Conservation (phyloP, 2,888 invertebrate species). For the Cenopis cana region DNA sequence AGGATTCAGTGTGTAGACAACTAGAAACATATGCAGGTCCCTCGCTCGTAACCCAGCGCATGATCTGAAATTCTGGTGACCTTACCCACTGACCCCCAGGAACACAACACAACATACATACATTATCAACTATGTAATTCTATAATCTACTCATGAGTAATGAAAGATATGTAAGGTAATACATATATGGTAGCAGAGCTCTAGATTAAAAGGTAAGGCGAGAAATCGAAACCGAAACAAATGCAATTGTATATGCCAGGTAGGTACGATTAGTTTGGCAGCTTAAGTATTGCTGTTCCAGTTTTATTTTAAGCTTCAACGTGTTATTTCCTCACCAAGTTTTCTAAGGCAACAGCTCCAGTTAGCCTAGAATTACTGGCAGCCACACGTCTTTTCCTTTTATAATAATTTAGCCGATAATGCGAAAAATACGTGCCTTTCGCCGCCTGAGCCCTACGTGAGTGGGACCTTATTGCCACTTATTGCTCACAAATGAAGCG, state of each 20-base stretch:
- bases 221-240: not conserved
- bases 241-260: not conserved
- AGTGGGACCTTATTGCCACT: conserved; percentile 74
- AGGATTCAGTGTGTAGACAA: too few species aligned
- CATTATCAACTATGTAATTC: not conserved
- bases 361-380: conserved; percentile 62
- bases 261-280: not conserved
- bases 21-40: too few species aligned
- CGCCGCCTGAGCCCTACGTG: conserved; percentile 71
- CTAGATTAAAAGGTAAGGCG: not conserved
- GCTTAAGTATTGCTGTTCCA: conserved; percentile 33
- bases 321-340: conserved; percentile 64
- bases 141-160: not conserved
- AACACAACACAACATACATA: not conserved
- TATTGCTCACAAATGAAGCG: conserved; percentile 74
- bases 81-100: too few species aligned
- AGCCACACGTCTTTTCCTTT: conserved; percentile 77
- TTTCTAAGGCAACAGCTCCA: conserved; percentile 61
- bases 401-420: conserved; percentile 82
- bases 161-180: too few species aligned
- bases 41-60: too few species aligned
- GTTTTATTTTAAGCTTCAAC: conserved; percentile 56
- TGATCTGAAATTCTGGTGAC: too few species aligned
- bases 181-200: not conserved
- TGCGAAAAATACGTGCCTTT: conserved; percentile 82